Evolutionary conservation across 2,797 vertebrate genomes (phyloP), one percentile per base, ranked within the genome.

Genomic region (Rhinella marina): DNA sequence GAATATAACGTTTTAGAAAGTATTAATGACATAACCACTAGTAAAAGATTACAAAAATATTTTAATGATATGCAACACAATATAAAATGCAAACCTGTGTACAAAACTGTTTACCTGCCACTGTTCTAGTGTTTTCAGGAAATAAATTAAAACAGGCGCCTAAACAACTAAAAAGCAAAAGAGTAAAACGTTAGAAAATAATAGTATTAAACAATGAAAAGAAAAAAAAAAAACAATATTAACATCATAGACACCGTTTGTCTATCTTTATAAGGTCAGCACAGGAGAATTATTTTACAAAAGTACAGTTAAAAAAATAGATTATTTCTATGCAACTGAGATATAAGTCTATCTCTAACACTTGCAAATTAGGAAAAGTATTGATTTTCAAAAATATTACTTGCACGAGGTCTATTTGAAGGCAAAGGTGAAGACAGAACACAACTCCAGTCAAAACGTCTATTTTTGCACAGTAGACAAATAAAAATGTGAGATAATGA

Each of bases 41-140:
- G 61, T 73, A 77, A 85, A 76, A 82, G 88, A 57, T 88, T 89
- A 89, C 73, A 89, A 89, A 89, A 89, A 89, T 89, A 89, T 62
- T 89, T 89, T 89, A 89, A 82, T 89, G 78, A 66, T 81, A 76
- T 70, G 50, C 80, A 80, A 86, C 70, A 82, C 79, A 82, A 52
- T 32, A 89, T 62, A 82, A 29, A 89, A 86, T 76, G 73, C 57
- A 89, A 54, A 82, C 75, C 68, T 73, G 84, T 86, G 57, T 89
- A 86, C 79, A 89, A 89, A 86, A 82, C 4, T 86, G 79, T 78
- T 82, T 59, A 88, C 54, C 82, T 76, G 81, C 16, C 54, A 86
- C 78, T 56, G 76, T 56, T 76, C 88, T 89, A 89, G 88, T 89
- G 88, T 86, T 82, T 86, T 82, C 73, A 82, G 88, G 48, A 77